Evolutionary conservation across 2,888 invertebrate species (phyloP).

Genomic region (Dastarcus helophoroides): DNA sequence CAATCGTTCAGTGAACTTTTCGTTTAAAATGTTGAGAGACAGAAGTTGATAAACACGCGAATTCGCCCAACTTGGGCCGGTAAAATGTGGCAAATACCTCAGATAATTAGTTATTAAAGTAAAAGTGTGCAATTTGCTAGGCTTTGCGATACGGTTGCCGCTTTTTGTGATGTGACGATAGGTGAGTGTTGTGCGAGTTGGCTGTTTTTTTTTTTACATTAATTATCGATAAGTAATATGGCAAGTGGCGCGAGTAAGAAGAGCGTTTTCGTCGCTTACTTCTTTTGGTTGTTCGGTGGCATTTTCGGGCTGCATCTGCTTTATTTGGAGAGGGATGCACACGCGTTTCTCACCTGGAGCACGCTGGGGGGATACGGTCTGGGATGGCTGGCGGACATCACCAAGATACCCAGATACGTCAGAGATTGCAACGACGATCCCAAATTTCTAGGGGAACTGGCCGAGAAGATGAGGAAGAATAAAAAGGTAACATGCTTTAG

Average conservation of each 20-base stretch:
- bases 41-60: too few species aligned
- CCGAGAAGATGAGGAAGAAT: constrained; percentile 47
- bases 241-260: constrained; percentile 39
- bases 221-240: too few species aligned
- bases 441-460: constrained; percentile 51
- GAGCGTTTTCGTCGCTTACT: constrained; percentile 59
- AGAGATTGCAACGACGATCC: constrained; percentile 69
- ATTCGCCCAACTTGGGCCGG: too few species aligned
- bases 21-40: too few species aligned
- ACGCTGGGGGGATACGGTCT: constrained; percentile 78
- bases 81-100: too few species aligned
- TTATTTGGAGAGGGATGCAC: constrained; percentile 77
- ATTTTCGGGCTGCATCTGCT: constrained; percentile 83
- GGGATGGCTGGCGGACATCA: constrained; percentile 80
- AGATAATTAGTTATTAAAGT: too few species aligned
- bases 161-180: too few species aligned
- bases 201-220: too few species aligned
- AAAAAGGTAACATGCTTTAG: constrained; percentile 63
- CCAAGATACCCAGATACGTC: constrained; percentile 76
- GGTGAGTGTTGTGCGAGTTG: too few species aligned
- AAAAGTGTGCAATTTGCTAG: too few species aligned
- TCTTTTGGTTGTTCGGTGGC: constrained; percentile 82
- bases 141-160: too few species aligned
- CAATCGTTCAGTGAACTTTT: too few species aligned
- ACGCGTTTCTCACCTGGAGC: constrained; percentile 84